Evolutionary conservation across 1,140 invertebrate genomes (phyloP).

Genomic region (Musca domestica): DNA sequence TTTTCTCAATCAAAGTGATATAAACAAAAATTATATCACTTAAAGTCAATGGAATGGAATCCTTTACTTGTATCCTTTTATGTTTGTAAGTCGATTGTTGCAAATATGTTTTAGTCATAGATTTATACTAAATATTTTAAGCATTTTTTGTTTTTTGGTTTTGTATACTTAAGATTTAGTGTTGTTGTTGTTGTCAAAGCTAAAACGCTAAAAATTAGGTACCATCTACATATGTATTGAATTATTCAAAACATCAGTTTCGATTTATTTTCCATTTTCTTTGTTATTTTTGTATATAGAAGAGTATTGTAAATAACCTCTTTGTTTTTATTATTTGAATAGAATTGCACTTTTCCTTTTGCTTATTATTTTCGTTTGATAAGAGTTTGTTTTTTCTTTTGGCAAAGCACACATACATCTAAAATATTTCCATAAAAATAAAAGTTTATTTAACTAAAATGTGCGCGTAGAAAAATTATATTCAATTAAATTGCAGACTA

Average conservation of each 20-base stretch:
- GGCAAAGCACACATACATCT: not conserved
- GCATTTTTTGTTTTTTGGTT: not conserved
- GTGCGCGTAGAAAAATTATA: too few species aligned
- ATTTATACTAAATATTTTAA: slow-evolving; percentile 8
- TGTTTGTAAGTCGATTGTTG: not conserved
- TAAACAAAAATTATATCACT: too few species aligned
- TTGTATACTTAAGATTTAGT: not conserved
- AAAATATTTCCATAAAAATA: too few species aligned
- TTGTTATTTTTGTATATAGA: not conserved
- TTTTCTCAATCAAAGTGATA: too few species aligned
- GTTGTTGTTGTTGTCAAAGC: slow-evolving; percentile 3
- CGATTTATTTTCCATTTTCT: not conserved
- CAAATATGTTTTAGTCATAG: not conserved
- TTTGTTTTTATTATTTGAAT: slow-evolving; percentile 6
- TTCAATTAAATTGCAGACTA: too few species aligned
- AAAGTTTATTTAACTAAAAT: too few species aligned
- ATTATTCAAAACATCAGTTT: not conserved
- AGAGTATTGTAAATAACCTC: slow-evolving; percentile 13
- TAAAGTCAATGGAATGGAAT: too few species aligned
- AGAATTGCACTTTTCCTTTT: slow-evolving; percentile 18
- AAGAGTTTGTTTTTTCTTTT: not conserved
- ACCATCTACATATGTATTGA: slow-evolving; percentile 9
- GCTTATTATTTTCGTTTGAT: not conserved
- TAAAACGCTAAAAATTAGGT: slow-evolving; percentile 20
- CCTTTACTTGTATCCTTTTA: not conserved